Conservation (phyloP, 2,888 invertebrate genomes). For the Archips crataeganus region DNA sequence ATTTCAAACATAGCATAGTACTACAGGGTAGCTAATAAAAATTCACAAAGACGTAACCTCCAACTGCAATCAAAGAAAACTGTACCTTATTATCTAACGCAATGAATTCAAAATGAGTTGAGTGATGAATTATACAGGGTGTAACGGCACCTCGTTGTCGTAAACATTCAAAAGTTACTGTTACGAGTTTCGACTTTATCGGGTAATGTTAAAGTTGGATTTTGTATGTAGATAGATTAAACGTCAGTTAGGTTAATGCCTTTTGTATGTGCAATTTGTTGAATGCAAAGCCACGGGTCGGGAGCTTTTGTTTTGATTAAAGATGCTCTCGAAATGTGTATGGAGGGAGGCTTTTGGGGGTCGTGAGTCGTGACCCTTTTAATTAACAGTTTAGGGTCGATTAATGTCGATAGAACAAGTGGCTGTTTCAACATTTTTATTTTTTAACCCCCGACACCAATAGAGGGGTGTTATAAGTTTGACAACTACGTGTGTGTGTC, state of each 20-base stretch:
- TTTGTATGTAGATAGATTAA: slow-evolving; percentile 6
- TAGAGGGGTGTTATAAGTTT: no score
- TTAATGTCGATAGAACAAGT: no score
- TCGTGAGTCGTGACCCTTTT: no score
- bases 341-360: background rate
- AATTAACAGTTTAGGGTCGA: no score
- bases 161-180: slow-evolving; percentile 8
- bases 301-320: slow-evolving; percentile 34
- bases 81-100: background rate
- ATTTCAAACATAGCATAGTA: background rate
- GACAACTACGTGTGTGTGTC: no score
- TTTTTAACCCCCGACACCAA: no score
- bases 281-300: slow-evolving; percentile 18
- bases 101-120: slow-evolving; percentile 1
- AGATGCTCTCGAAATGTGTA: background rate
- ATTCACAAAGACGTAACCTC: background rate
- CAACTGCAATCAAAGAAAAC: background rate
- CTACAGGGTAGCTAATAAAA: background rate
- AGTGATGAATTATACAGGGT: background rate
- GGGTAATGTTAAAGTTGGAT: background rate
- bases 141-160: slow-evolving; percentile 13
- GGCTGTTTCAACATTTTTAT: no score
- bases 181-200: slow-evolving; percentile 1
- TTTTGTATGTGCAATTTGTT: slow-evolving; percentile 39
- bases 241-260: slow-evolving; percentile 31